Evolutionary conservation across 2,888 invertebrate species (phyloP).

Genomic region (Xestia rhomboidea): DNA sequence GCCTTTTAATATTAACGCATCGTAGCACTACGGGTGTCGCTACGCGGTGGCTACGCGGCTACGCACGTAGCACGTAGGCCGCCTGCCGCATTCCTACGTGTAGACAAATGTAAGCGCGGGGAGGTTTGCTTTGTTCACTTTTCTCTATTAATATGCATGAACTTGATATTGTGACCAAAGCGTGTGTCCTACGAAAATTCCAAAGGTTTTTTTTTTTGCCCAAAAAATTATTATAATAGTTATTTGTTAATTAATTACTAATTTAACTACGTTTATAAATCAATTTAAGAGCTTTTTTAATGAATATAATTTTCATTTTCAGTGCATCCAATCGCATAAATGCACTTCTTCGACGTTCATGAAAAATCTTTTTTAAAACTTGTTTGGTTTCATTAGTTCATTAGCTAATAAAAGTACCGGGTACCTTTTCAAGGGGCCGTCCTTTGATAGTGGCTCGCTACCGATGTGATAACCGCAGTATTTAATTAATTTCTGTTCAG

Average conservation of each 20-base stretch:
- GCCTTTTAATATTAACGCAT: conserved; percentile 65
- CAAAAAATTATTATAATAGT: not conserved
- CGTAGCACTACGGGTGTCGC: conserved; percentile 69
- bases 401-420: conserved; percentile 26
- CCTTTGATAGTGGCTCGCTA: conserved; percentile 7
- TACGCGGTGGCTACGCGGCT: conserved; percentile 70
- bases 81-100: conserved; percentile 75
- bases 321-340: not conserved
- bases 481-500: conserved; percentile 50
- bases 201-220: not conserved
- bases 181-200: not conserved
- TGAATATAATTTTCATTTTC: not conserved
- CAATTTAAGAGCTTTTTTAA: not conserved
- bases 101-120: conserved; percentile 69
- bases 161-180: conserved; percentile 1
- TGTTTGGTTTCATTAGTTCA: not conserved
- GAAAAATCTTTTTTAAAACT: not conserved
- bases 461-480: conserved; percentile 35
- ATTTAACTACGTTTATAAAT: not conserved
- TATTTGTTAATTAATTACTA: not conserved
- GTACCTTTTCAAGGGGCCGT: not conserved
- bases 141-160: too few relatives aligned
- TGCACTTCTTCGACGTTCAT: not conserved
- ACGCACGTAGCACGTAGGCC: conserved; percentile 78
- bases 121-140: conserved; percentile 26